Evolutionary conservation across 2,888 invertebrate genomes (phyloP).

Genomic region (Platycheirus rosarum): DNA sequence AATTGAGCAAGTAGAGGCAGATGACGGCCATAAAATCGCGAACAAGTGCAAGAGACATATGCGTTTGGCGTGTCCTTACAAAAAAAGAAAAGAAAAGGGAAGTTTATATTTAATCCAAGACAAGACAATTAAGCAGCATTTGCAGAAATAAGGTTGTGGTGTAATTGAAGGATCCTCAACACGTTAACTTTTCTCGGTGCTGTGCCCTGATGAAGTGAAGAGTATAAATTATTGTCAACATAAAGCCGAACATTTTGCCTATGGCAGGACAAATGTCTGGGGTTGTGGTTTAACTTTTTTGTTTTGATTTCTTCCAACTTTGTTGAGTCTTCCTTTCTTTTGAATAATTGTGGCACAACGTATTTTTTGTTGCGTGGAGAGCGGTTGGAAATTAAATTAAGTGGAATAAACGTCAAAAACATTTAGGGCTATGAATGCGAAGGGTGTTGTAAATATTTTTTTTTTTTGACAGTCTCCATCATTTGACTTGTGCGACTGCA

Average conservation of each 20-base stretch:
- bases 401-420: slow-evolving; percentile 70
- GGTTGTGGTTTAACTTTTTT: no score
- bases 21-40: slow-evolving; percentile 47
- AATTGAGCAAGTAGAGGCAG: slow-evolving; percentile 59
- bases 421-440: slow-evolving; percentile 51
- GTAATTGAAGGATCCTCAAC: slow-evolving; percentile 67
- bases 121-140: slow-evolving; percentile 44
- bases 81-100: background rate
- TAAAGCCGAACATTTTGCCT: slow-evolving; percentile 37
- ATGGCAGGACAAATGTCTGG: slow-evolving; percentile 26
- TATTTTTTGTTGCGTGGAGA: slow-evolving; percentile 13
- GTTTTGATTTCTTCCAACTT: background rate
- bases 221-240: slow-evolving; percentile 62
- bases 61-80: slow-evolving; percentile 47
- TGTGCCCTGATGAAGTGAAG: slow-evolving; percentile 56
- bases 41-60: slow-evolving; percentile 45
- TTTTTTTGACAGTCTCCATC: slow-evolving; percentile 2
- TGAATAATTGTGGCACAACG: slow-evolving; percentile 17
- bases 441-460: slow-evolving; percentile 20
- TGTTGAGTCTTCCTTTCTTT: slow-evolving; percentile 13
- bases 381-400: slow-evolving; percentile 68
- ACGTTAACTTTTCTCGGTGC: slow-evolving; percentile 38
- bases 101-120: slow-evolving; percentile 16
- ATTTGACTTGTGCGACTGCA: background rate
- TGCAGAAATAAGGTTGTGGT: slow-evolving; percentile 16